Evolutionary conservation across 2,113 vertebrate species (phyloP), one percentile per base, ranked within the genome.

Genomic region (Lates calcarifer): DNA sequence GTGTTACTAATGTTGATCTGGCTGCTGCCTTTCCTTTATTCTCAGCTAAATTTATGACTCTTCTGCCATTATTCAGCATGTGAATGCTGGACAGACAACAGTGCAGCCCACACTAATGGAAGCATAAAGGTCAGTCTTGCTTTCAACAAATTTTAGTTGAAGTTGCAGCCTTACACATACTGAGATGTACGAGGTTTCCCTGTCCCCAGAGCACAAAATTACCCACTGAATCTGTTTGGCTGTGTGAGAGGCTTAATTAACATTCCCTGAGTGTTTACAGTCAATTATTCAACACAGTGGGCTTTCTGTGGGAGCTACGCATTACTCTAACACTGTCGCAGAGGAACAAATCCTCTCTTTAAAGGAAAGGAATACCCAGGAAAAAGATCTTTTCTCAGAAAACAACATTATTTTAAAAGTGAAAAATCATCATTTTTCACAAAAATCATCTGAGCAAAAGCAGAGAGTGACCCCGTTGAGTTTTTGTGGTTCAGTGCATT

Each of bases 251-350:
- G 87, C 88, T 85, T 94, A 94, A 94, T 95, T 95, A 94, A 92
- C 92, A 93, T 94, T 93, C 93, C 84, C 92, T 41, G 73, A 82
- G 86, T 94, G 92, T 94, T 95, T 94, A 94, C 91, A 92, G 92
- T 93, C 87, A 93, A 91, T 95, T 92, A 94, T 91, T 94, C 87
- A 91, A 91, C 90, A 87, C 87, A 72, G 90, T 74, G 84, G n/a
- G 82, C 90, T 91, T 90, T 87, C 81, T 87, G 63, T 86, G 79
- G 75, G 86, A 92, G 90, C 84, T 74, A 74, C 81, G 93, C 88
- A 91, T 94, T 94, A 93, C 74, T 66, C 80, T 60, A 72, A 71
- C 53, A 47, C 89, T 86, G 85, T 93, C 90, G 90, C 90, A 83
- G 84, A 91, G 85, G 88, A 93, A 90, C 85, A 93, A 90, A 92